phyloP scores from a whole-genome alignment of 2,113 vertebrate species.

The Pelmatolapia mariae region DNA sequence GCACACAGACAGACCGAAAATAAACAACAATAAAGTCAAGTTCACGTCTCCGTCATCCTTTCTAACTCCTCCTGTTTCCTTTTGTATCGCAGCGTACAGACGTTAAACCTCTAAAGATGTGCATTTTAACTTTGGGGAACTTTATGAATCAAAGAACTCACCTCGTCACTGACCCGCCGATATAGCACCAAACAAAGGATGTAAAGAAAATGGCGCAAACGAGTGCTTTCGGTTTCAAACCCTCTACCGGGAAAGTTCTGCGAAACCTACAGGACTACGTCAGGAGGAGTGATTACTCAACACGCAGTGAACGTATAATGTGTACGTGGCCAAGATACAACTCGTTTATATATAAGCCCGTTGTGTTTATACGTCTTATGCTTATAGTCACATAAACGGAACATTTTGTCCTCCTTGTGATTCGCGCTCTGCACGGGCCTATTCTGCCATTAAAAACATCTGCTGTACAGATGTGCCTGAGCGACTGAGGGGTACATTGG shows the following conservation, averaged over 20 bases:
- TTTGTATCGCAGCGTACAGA: background rate
- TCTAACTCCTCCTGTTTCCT: background rate
- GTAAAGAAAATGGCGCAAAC: background rate
- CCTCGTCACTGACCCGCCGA: background rate
- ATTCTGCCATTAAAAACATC: background rate
- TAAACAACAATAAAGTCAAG: background rate
- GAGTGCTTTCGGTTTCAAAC: background rate
- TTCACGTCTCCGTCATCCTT: background rate
- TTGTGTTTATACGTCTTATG: background rate
- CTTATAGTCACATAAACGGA: background rate
- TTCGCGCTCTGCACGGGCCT: no score
- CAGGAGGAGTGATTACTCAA: background rate
- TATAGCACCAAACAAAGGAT: background rate
- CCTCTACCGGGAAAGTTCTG: fast-evolving
- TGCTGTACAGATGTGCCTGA: background rate
- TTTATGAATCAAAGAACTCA: background rate
- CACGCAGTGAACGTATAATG: background rate
- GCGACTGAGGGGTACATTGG: background rate
- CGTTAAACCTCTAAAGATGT: background rate
- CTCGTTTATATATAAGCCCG: background rate
- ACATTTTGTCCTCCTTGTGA: background rate
- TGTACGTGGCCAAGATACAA: background rate
- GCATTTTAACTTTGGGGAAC: background rate
- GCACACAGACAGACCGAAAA: background rate
- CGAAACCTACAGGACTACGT: background rate